These are phyloP conservation scores for Callionymus lyra DNA, from an alignment of 2,113 vertebrate genomes.

Conservation along the genomic window DNA sequence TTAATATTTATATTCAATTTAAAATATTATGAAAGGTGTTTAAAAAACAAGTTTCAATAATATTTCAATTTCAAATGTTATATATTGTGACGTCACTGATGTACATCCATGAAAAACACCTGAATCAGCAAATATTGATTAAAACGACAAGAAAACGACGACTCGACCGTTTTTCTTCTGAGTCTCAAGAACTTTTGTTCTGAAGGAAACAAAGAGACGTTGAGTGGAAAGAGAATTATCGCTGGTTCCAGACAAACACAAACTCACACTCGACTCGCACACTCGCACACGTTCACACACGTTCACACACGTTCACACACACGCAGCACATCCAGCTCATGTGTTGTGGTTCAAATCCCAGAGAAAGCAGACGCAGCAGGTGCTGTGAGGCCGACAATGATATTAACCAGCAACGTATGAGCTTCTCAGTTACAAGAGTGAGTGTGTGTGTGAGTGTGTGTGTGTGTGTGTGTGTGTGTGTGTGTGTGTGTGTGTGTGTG, in stretches of 20 bases:
- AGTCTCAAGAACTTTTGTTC: conserved; percentile 10
- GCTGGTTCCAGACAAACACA: conserved; percentile 34
- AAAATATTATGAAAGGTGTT: too few species aligned
- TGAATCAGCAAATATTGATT: conserved; percentile 54
- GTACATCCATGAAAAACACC: conserved; percentile 57
- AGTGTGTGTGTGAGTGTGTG: conserved; percentile 10
- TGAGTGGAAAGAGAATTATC: conserved; percentile 41
- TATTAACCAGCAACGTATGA: conserved; percentile 48
- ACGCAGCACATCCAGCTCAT: conserved; percentile 23
- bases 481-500: conserved; percentile 32
- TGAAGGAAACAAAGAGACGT: conserved; percentile 13
- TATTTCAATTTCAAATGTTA: too few species aligned
- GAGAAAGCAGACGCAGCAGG: conserved; percentile 41
- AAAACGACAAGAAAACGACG: conserved; percentile 46
- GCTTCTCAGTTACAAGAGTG: conserved; percentile 39
- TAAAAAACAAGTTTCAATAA: too few species aligned
- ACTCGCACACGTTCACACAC: conserved; percentile 1
- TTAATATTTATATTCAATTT: too few species aligned
- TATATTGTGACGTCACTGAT: too few species aligned
- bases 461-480: conserved; percentile 7
- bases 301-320: conserved; percentile 4
- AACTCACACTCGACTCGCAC: conserved; percentile 23
- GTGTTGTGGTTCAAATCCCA: conserved; percentile 46
- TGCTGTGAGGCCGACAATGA: conserved; percentile 41
- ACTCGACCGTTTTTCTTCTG: conserved; percentile 29